Evolutionary conservation across 2,888 invertebrate species (phyloP), one percentile per base, ranked within the genome.

Genomic region (Teleiodes luculella): DNA sequence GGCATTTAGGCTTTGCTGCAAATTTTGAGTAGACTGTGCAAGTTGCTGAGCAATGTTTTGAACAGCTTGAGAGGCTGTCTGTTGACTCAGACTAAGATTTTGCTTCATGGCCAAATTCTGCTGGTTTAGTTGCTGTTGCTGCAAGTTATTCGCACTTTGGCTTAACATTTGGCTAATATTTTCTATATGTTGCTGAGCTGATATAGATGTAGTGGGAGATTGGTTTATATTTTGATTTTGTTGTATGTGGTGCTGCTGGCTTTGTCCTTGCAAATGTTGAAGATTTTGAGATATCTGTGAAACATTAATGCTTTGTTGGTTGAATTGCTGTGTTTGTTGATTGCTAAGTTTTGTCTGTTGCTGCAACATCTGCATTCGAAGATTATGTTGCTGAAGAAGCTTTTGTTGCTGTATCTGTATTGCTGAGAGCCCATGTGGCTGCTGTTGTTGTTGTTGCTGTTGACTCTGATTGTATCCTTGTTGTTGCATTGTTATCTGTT

Each of bases 141-240:
- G 87, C 43, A 90, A 66, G 55, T 86, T 88, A 59, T 87, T 88
- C 11, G 88, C 87, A 69, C 87, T 88, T 55, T 89, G 89, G 63
- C 89, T 89, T 31, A 89, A 66, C 88, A 89, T 88, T 64, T 93
- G 93, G 41, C 90, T 90, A 16, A 92, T 92, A 45, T 92, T 86
- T 63, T 92, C 92, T 71, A 92, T 92, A 61, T 92, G 90, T 61
- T 92, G 92, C 61, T 88, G 88, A 14, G 92, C 92, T 41, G 92
- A 92, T 73, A 92, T 90, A 35, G 91, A 78, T 14, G 83, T 83
- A 45, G 66, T 73, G 1, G 82, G 70, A 1, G 79, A 74, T 60
- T 86, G 87, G 55, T 72, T 81, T 20, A 85, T 78, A 53, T 72
- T 83, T 58, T 76, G 78, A 51, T 62, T 64, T 59, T 86, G 85